A percentile compares a stretch with the other conserved stretches of the same genome.
phyloP scores from a whole-genome alignment of 2,797 vertebrate species.

The Pelochelys cantorii region DNA sequence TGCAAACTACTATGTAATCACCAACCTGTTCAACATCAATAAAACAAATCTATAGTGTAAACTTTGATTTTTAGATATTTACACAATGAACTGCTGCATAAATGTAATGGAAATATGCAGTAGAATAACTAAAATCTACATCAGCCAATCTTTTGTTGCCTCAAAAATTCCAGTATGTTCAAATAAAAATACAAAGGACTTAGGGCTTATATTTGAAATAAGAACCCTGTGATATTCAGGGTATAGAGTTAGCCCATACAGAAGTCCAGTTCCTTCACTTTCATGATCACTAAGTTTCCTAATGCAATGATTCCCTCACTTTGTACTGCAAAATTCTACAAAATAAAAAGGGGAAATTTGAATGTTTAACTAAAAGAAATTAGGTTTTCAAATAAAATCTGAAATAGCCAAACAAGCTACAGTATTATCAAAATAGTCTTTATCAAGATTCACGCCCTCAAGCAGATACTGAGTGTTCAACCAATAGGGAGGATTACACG shows the following conservation, averaged over 20 bases:
- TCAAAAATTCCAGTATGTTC: neutral
- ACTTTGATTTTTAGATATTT: neutral
- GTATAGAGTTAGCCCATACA: neutral
- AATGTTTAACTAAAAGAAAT: neutral
- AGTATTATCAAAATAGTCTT: neutral
- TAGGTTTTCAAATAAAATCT: neutral
- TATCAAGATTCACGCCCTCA: neutral
- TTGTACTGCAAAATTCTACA: neutral
- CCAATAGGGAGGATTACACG: neutral
- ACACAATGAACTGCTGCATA: neutral
- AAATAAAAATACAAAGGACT: slow-evolving; percentile 5
- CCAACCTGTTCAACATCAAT: neutral
- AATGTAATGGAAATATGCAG: neutral
- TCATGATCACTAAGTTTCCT: neutral
- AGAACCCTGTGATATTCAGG: neutral
- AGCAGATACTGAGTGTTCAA: neutral
- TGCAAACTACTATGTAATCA: neutral
- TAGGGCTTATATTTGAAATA: neutral
- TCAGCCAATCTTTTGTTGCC: slow-evolving; percentile 40
- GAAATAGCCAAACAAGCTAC: neutral
- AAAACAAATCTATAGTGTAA: neutral
- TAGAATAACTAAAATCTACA: neutral
- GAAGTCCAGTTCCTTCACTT: neutral
- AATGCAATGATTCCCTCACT: neutral
- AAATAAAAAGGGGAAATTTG: neutral